Evolutionary conservation across 1,140 invertebrate species (phyloP), one percentile per base, ranked within the genome.

Genomic region (Drosophila ohnishii): DNA sequence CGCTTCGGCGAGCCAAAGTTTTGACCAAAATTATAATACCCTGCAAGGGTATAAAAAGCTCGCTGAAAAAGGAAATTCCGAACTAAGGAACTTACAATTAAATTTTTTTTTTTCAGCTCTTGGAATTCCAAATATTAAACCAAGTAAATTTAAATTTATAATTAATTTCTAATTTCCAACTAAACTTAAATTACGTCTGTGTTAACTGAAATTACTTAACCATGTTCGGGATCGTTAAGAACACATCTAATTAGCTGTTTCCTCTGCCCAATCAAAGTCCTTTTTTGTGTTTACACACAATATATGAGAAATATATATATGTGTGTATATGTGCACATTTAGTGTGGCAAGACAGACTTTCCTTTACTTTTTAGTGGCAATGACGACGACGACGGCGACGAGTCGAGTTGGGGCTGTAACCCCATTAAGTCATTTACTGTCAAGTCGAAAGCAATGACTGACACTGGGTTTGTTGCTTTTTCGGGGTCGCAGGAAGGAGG

Each of bases 391-490:
- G 22, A 22, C 22, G 22, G 34, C 28, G n/a, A 8, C 25, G 32
- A 37, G 35, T 32, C 48, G n/a, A 32, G 48, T 34, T 50, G 48
- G 48, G 48, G 48, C 14, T 7, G 34, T 69, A 69, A 69, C 65
- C 65, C 45, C 61, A 51, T 51, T 53, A 66, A 66, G 65, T 69
- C 62, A 67, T 55, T 67, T 55, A 55, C 37, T 67, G 39, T 48
- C 65, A 48, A 66, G 34, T 48, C 63, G 51, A 67, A 40, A 42
- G 64, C 16, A 37, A 65, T 55, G 59, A 55, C 59, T 53, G 59
- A 61, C 59, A 61, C 16, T 16, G 45, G 28, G 25, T 28, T 66
- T 45, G 34, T 32, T 39, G 25, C 32, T 39, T 37, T 69, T 67
- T 55, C 28, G 28, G 34, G 34, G 37, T 35, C 37, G 48, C 30